Conservation (phyloP, 2,113 vertebrate genomes). For the Dicaeum eximium region DNA sequence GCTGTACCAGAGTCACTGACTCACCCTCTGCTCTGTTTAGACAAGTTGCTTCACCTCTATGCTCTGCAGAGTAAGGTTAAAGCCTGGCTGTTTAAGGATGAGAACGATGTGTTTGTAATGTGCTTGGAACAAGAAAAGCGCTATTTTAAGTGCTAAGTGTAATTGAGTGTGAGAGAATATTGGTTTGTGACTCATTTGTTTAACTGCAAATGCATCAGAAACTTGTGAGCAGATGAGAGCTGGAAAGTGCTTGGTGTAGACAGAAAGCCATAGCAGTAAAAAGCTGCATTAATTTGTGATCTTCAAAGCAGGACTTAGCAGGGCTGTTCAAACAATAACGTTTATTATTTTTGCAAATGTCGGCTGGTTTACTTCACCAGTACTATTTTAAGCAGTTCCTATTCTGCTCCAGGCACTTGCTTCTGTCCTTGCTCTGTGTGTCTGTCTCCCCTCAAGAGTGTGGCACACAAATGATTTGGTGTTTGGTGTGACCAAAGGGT, state of each 20-base stretch:
- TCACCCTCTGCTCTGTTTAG: not conserved
- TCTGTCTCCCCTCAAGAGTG: not conserved
- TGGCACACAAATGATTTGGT: not conserved
- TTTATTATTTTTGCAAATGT: conserved; percentile 13
- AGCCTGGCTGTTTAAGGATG: not conserved
- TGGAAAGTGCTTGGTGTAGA: conserved; percentile 30
- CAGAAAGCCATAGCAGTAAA: not conserved
- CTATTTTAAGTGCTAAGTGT: conserved; percentile 42
- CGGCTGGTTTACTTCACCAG: conserved; percentile 19
- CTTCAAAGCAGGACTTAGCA: not conserved
- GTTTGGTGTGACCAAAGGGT: not conserved
- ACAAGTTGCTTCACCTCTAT: not conserved
- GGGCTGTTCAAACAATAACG: not conserved
- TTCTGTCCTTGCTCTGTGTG: not conserved
- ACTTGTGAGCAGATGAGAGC: not conserved
- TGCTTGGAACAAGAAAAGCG: not conserved
- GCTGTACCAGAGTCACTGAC: not conserved
- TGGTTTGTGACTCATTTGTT: conserved; percentile 47
- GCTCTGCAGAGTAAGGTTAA: not conserved
- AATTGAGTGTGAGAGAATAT: conserved; percentile 26
- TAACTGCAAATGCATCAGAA: conserved; percentile 41
- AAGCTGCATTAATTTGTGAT: conserved; percentile 24
- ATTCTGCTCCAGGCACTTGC: not conserved
- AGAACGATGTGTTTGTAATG: not conserved
- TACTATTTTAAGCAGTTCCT: conserved; percentile 12